Base-by-base conservation (phyloP, 1,140 invertebrate genomes). In the Ectropis grisescens region DNA sequence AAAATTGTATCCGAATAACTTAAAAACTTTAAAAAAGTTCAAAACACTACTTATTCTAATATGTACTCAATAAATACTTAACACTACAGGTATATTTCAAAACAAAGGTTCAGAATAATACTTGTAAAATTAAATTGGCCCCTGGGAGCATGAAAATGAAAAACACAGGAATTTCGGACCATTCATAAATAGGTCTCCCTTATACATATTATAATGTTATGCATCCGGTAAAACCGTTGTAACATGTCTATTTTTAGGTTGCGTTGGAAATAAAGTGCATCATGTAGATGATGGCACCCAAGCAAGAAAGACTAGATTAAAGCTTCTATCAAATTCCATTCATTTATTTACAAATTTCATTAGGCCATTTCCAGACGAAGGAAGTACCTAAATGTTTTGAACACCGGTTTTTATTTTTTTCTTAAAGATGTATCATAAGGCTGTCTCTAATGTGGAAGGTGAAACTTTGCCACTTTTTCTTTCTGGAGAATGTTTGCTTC, bases 371-470 rank as follows among this genome's bases (percentile, higher is more conserved):
- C n/a, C n/a, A n/a, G n/a, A 58, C 48, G 59, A 47, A 50, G 39
- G 25, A 39, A 44, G 31, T 27, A 44, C 50, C 35, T 37, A 45
- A 37, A 55, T 47, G 47, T 55, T 31, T 35, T 30, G 59, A 76
- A 68, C 68, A 80, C 69, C 66, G 44, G 16, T 26, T 26, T 4
- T 6, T 26, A 26, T 10, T 8, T 19, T 19, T 19, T 19, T 19
- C 16, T 19, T 19, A 19, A 19, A 19, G 8, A 19, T 47, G 36
- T 48, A 83, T 84, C 84, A 86, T 85, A 86, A 86, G 30, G 85
- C 84, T 29, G 85, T 87, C 76, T 87, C 85, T 58, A 87, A 68
- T 12, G 85, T 85, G 25, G 78, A 76, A 10, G 83, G 83, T 11
- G 74, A 72, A 14, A 53, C 44, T 29, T 59, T 61, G 12, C 48